Conservation (phyloP, 2,113 vertebrate genomes). For the Oophaga pumilio region DNA sequence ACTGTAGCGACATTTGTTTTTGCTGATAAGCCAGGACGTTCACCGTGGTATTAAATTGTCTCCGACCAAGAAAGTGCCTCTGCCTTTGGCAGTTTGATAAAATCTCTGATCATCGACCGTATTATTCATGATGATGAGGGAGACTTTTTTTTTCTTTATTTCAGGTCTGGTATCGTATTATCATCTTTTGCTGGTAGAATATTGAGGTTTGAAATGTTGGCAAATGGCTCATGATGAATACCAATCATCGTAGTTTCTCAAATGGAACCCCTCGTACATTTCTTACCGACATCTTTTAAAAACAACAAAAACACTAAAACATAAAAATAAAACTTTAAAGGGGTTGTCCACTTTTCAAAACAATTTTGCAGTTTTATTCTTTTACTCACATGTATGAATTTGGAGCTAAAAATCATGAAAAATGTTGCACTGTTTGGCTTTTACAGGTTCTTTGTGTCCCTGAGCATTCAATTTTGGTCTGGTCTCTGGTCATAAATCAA, state of each 20-base stretch:
- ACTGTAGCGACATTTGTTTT: constrained; percentile 44
- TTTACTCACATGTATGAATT: too few relatives aligned
- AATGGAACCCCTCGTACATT: too few relatives aligned
- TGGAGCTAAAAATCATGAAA: too few relatives aligned
- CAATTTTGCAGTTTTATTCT: too few relatives aligned
- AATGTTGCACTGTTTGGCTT: too few relatives aligned
- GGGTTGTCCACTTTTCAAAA: too few relatives aligned
- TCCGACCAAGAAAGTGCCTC: constrained; percentile 24
- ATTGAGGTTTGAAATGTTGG: background rate
- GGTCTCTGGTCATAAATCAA: too few relatives aligned
- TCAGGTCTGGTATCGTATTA: background rate
- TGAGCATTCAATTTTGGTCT: too few relatives aligned
- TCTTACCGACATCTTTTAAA: background rate
- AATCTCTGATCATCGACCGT: background rate
- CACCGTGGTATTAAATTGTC: constrained; percentile 40
- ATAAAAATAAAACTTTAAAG: too few relatives aligned
- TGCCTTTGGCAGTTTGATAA: constrained; percentile 38
- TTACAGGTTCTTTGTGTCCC: too few relatives aligned
- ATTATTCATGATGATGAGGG: background rate
- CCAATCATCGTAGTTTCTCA: background rate
- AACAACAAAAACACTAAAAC: background rate
- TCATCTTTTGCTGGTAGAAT: background rate
- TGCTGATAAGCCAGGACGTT: constrained; percentile 38
- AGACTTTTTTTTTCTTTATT: background rate
- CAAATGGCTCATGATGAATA: background rate